Evolutionary conservation across 1,140 invertebrate species (phyloP).

Genomic region (Drosophila triauraria): DNA sequence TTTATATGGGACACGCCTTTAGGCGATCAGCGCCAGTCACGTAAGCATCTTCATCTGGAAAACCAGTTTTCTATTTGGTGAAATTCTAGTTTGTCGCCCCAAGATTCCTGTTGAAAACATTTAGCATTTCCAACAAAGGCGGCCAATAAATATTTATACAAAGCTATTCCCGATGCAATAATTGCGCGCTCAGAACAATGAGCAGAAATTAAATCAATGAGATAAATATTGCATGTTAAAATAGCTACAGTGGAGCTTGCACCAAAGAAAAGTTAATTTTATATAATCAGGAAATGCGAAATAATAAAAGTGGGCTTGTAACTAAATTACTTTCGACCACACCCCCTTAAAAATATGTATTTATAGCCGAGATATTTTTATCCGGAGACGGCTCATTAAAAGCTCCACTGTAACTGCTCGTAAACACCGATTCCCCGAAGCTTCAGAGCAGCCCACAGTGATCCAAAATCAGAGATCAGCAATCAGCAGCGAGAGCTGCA

Average conservation of each 20-base stretch:
- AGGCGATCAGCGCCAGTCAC: conserved; percentile 58
- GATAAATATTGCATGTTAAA: conserved; percentile 54
- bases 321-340: conserved; percentile 20
- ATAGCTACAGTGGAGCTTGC: conserved; percentile 23
- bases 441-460: conserved; percentile 43
- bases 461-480: conserved; percentile 29
- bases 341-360: conserved; percentile 21
- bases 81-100: conserved; percentile 70
- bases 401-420: conserved; percentile 47
- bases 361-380: conserved; percentile 18
- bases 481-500: conserved; percentile 28
- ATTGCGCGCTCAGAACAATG: conserved; percentile 60
- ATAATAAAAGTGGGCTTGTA: conserved; percentile 6
- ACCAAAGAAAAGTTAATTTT: not conserved
- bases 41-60: conserved; percentile 66
- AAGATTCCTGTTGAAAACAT: conserved; percentile 63
- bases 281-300: not conserved
- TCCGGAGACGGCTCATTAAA: not conserved
- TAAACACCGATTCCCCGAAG: not conserved
- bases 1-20: conserved; percentile 64
- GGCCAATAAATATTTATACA: conserved; percentile 58
- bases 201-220: conserved; percentile 61
- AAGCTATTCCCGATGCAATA: conserved; percentile 59
- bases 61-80: conserved; percentile 76
- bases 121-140: conserved; percentile 46